Evolutionary conservation across 2,888 invertebrate species (phyloP), one percentile per base, ranked within the genome.

Genomic region (Pammene fasciana): DNA sequence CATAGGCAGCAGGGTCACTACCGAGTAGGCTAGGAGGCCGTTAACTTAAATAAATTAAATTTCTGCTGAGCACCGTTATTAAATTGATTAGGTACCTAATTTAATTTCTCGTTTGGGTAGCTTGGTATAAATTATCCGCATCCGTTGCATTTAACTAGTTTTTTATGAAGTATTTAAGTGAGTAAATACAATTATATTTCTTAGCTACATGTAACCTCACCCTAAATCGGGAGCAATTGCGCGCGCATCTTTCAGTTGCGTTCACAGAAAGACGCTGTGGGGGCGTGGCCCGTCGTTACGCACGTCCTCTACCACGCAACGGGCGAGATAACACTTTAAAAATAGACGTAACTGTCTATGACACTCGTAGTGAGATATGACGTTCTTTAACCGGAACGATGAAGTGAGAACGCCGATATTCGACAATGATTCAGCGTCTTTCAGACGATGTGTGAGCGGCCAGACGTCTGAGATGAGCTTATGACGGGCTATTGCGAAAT

Each of bases 251-350:
- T 82, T 74, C 78, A 76, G 77, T 78, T 50, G 68, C 62, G 72
- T 75, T 75, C 76, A 78, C 78, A 76, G 82, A 86, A 61, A 89
- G 88, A 88, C 79, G 81, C 78, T 76, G 75, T 74, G 82, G 90
- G 83, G 91, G 90, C 87, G 90, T 89, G 90, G 88, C 81, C 74
- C 78, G 82, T 82, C 81, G 86, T 86, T 87, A 90, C 90, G 89
- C 88, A 91, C 87, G 80, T 79, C 84, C 84, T 80, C 82, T 74
- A 66, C 72, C 79, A 86, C 88, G 88, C 89, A 89, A 84, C 83
- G 77, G 76, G 74, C 54, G 75, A 62, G 41, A 41, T 50, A 62
- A 18, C n/a, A 1, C 38, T 18, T 1, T n/a, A 10, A 41, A 62
- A 16, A 62, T 13, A 52, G 62, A 41, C 62, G 38, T 62, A 41